These are phyloP conservation scores for Machaerirhynchus nigripectus DNA, from an alignment of 2,113 vertebrate genomes.

Conservation along the genomic window DNA sequence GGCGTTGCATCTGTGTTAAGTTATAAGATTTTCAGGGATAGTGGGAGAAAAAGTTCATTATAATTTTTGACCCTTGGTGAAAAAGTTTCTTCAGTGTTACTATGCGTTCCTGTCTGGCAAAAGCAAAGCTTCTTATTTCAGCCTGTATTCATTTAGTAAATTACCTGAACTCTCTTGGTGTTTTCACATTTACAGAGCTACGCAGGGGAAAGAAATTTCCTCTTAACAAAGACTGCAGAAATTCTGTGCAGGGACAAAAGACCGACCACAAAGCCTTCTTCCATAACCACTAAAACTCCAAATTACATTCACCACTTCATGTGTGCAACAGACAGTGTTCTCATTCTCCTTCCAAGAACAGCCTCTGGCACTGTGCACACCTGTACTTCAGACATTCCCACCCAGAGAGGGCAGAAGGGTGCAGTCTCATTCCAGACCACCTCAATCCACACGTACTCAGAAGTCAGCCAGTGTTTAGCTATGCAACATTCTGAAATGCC, in stretches of 20 bases:
- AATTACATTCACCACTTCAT: background rate
- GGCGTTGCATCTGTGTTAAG: background rate
- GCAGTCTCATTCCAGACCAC: background rate
- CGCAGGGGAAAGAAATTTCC: background rate
- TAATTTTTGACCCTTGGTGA: background rate
- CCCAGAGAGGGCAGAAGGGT: fast-evolving
- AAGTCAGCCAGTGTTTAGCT: background rate
- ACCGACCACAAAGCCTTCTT: background rate
- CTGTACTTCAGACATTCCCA: background rate
- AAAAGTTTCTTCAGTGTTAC: background rate
- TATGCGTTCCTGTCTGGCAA: background rate
- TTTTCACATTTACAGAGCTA: background rate
- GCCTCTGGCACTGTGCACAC: background rate
- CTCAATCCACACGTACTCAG: background rate
- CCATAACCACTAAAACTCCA: background rate
- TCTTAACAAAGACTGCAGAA: background rate
- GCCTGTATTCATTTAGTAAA: background rate
- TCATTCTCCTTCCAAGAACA: background rate
- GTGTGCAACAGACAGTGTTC: background rate
- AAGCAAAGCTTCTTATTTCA: background rate
- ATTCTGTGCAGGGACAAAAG: background rate
- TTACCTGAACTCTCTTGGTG: background rate
- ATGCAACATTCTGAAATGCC: background rate
- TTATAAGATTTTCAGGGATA: background rate
- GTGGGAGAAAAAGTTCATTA: background rate